Percentiles rank a stretch among this genome's conserved stretches.
These are phyloP conservation scores for Chymomyza fuscimana DNA, from an alignment of 2,888 invertebrate species.

Conservation along the genomic window DNA sequence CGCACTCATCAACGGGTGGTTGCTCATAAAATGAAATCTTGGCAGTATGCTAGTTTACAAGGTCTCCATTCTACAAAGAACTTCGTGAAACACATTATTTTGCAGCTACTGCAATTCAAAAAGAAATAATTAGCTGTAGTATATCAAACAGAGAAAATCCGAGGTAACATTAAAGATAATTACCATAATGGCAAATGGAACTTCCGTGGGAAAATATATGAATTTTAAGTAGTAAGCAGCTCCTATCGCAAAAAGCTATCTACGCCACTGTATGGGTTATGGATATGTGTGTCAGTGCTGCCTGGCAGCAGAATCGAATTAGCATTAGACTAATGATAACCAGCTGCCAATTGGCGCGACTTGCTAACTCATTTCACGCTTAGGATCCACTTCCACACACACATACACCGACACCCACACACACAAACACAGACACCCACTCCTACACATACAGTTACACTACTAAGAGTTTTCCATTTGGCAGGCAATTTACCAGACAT, in stretches of 20 bases:
- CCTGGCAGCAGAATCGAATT: constrained; percentile 8
- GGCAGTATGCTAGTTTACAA: no score
- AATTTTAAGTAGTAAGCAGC: no score
- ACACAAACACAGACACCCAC: neutral
- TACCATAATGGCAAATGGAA: neutral
- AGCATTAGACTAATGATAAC: constrained; percentile 30
- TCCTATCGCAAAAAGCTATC: no score
- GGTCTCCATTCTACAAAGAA: no score
- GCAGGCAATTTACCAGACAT: neutral
- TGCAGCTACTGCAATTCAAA: constrained; percentile 5
- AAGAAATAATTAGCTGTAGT: neutral
- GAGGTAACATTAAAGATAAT: no score
- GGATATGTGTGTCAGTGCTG: neutral
- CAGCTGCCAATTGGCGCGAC: neutral
- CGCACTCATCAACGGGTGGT: no score
- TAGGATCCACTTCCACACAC: neutral
- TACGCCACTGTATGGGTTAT: neutral
- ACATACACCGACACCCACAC: neutral
- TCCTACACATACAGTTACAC: neutral
- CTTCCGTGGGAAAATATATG: no score
- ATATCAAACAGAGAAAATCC: no score
- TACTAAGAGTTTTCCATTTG: neutral
- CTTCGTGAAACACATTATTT: neutral
- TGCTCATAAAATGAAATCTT: no score
- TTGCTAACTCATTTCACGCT: constrained; percentile 23